Evolutionary conservation across 2,797 vertebrate species (phyloP), one percentile per base, ranked within the genome.

Genomic region (Heteromormyrus szaboi): DNA sequence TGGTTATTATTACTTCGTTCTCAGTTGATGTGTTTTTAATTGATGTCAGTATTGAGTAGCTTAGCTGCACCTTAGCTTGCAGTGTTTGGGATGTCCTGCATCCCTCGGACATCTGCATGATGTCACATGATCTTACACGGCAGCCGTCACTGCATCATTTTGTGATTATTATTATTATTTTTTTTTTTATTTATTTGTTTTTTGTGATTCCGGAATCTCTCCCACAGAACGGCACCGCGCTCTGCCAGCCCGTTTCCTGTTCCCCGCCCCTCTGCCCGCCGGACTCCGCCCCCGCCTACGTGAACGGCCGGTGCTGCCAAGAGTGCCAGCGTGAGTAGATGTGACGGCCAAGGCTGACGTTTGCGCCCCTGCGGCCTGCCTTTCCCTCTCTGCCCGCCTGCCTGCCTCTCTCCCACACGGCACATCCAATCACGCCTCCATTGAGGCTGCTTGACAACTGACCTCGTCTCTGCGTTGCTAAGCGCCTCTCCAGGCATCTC

Each of bases 241-340:
- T 96, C 87, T 98, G 97, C 0, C 96, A 97, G 91, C 94, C 93
- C 88, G 91, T 97, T 92, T 89, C 93, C 91, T 98, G 97, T 88
- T 93, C 95, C 0, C 86, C 91, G 46, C 93, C 95, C 88, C 95
- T 95, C 65, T 98, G 97, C 65, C 95, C 96, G 0, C 92, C 92
- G 2, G 96, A 96, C 91, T 96, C 95, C 12, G 95, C 96, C 37
- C 96, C 94, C 68, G 90, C 95, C 0, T 98, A 97, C 3, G 95
- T 97, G 93, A 95, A 96, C 86, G 97, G 95, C 90, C 95, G 94
- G 84, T 98, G 97, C 93, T 98, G 97, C 92, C 97, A 97, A 90
- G 96, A 97, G 91, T 98, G 97, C 90, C 97, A 96, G 90, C 90
- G 97, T 98, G 93, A 97, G 97, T 95, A 90, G 3, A 62, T n/a